phyloP scores from a whole-genome alignment of 2,113 vertebrate species.

The Oncorhynchus tshawytscha region DNA sequence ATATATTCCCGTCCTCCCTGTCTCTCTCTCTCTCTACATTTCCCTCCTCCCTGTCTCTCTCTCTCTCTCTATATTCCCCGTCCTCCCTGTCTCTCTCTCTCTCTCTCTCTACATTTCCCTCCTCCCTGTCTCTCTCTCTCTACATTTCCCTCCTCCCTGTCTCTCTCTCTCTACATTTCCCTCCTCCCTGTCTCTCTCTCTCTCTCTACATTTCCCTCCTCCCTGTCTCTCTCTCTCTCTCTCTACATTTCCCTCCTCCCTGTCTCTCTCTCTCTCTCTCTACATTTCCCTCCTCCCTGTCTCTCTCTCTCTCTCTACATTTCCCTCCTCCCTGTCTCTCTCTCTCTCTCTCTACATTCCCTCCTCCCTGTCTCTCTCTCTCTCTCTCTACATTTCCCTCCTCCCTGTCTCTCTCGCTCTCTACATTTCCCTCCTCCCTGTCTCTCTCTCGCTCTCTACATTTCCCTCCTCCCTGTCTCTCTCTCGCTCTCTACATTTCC shows the following conservation, averaged over 20 bases:
- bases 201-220: background rate
- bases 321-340: background rate
- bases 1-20: accelerated
- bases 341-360: too few relatives aligned
- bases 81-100: background rate
- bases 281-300: too few relatives aligned
- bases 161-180: too few relatives aligned
- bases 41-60: too few relatives aligned
- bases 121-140: background rate
- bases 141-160: too few relatives aligned
- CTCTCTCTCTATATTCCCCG: too few relatives aligned
- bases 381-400: too few relatives aligned
- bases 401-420: background rate
- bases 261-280: too few relatives aligned
- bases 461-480: too few relatives aligned
- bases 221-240: accelerated
- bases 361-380: too few relatives aligned
- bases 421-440: accelerated
- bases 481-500: too few relatives aligned
- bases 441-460: background rate
- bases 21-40: background rate
- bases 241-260: too few relatives aligned
- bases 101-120: background rate
- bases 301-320: background rate
- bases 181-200: background rate